Percentiles rank a stretch among this genome's conserved stretches.
Evolutionary conservation across 2,888 invertebrate genomes (phyloP).

Genomic region (Agonum fuliginosum): DNA sequence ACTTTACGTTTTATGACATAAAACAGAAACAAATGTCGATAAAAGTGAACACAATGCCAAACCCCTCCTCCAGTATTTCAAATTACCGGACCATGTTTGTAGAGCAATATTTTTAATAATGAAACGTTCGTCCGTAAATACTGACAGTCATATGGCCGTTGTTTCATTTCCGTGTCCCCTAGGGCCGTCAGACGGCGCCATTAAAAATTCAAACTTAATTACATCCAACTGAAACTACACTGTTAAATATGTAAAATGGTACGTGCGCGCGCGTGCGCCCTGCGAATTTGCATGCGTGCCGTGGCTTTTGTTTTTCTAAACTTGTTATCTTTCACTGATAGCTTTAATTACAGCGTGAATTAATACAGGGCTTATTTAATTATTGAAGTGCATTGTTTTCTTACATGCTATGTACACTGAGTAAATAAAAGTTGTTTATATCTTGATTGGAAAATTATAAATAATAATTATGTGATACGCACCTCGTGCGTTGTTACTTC

Average conservation of each 20-base stretch:
- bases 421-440: too few species aligned
- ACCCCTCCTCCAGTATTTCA: not conserved
- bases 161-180: not conserved
- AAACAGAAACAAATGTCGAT: not conserved
- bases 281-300: conserved; percentile 11
- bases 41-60: not conserved
- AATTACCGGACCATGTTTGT: conserved; percentile 7
- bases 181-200: conserved; percentile 17
- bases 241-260: conserved; percentile 46
- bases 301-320: not conserved
- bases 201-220: conserved; percentile 58
- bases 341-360: not conserved
- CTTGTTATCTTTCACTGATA: not conserved
- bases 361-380: not conserved
- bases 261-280: conserved; percentile 11
- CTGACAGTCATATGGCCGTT: conserved; percentile 5
- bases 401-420: not conserved
- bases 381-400: conserved; percentile 6
- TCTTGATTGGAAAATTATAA: too few species aligned
- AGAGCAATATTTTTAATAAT: conserved; percentile 28
- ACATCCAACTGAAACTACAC: conserved; percentile 42
- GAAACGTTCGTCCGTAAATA: conserved; percentile 18
- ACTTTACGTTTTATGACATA: too few species aligned
- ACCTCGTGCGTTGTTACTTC: too few species aligned
- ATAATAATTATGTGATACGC: too few species aligned